Evolutionary conservation across 2,888 invertebrate species (phyloP).

Genomic region (Synergus gifuensis): DNA sequence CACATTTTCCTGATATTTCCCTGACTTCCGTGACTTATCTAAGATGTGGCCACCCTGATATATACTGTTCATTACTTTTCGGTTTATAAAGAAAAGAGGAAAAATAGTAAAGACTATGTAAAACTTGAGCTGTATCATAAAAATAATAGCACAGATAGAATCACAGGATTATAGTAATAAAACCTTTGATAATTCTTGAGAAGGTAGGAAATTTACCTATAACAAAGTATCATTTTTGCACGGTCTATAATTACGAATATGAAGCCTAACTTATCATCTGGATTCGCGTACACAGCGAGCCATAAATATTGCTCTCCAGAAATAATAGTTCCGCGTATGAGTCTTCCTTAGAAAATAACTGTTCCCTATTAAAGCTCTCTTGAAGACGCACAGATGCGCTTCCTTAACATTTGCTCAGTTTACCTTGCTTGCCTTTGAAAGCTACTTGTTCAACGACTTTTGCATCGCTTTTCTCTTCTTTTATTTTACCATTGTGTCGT

Average conservation of each 20-base stretch:
- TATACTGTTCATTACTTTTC: neutral
- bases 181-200: conserved; percentile 1
- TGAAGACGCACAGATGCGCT: conserved; percentile 26
- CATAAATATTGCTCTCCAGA: conserved; percentile 33
- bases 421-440: conserved; percentile 3
- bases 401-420: conserved; percentile 12
- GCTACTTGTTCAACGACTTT: conserved; percentile 23
- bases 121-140: neutral
- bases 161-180: conserved; percentile 11
- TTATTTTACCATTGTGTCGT: conserved; percentile 24
- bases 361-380: conserved; percentile 19
- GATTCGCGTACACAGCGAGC: conserved; percentile 29
- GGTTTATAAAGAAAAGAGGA: neutral
- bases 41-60: too few species aligned
- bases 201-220: neutral
- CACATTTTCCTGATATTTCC: too few species aligned
- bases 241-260: conserved; percentile 19
- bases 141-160: neutral
- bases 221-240: neutral
- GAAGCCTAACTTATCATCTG: conserved; percentile 30
- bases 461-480: too few species aligned
- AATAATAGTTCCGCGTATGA: conserved; percentile 35
- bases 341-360: conserved; percentile 31
- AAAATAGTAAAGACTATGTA: neutral
- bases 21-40: too few species aligned